Evolutionary conservation across 2,888 invertebrate genomes (phyloP).

Genomic region (Papilio gigon): DNA sequence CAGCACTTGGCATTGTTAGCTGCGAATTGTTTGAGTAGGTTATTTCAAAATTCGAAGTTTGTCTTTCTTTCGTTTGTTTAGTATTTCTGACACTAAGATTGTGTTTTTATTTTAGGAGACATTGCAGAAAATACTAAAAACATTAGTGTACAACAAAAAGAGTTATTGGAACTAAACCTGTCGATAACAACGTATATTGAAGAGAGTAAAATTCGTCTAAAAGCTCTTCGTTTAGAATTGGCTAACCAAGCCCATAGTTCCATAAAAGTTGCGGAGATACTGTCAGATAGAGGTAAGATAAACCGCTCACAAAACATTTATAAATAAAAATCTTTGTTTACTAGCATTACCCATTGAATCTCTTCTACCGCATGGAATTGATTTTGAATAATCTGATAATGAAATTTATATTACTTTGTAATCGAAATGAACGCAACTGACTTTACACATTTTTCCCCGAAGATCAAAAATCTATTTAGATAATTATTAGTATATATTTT

Average conservation of each 20-base stretch:
- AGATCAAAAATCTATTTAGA: too few relatives aligned
- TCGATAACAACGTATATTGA: slow-evolving; percentile 72
- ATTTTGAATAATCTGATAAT: background rate
- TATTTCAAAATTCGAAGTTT: slow-evolving; percentile 51
- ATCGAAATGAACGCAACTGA: too few relatives aligned
- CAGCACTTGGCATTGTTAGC: slow-evolving; percentile 69
- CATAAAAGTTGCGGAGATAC: slow-evolving; percentile 68
- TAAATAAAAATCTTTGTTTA: background rate
- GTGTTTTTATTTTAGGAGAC: slow-evolving; percentile 63
- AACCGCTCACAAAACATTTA: background rate
- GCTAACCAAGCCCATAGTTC: slow-evolving; percentile 68
- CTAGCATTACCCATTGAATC: background rate
- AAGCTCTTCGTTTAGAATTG: slow-evolving; percentile 60
- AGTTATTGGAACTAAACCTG: slow-evolving; percentile 76
- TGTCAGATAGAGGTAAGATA: slow-evolving; percentile 67
- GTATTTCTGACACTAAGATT: slow-evolving; percentile 41
- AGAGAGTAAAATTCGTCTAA: slow-evolving; percentile 68
- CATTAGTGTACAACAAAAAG: slow-evolving; percentile 65
- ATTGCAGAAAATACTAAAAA: slow-evolving; percentile 66
- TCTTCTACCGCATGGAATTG: background rate
- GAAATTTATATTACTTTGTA: background rate
- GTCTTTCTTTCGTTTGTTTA: slow-evolving; percentile 55
- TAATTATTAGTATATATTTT: background rate
- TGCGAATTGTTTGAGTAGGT: slow-evolving; percentile 74
- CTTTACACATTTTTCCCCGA: too few relatives aligned